Evolutionary conservation across 2,797 vertebrate species (phyloP).

Genomic region (Hemitrygon akajei): DNA sequence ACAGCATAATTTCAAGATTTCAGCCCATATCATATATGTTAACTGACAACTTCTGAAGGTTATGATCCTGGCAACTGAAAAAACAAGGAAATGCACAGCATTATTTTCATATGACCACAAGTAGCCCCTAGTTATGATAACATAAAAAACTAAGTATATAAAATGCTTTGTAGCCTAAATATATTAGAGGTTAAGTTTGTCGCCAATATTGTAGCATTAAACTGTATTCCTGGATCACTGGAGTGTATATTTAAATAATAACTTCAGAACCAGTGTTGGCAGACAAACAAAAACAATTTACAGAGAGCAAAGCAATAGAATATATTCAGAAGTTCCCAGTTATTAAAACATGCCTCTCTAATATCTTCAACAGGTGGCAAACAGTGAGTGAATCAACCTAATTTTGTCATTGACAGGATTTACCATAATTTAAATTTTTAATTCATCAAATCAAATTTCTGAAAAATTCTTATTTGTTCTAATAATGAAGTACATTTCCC

Average conservation of each 20-base stretch:
- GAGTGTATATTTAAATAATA: background rate
- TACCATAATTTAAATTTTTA: background rate
- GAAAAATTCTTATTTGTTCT: background rate
- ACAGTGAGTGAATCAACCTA: background rate
- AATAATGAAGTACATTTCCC: background rate
- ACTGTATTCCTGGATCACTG: background rate
- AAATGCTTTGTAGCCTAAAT: background rate
- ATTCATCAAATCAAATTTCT: background rate
- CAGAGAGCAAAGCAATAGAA: background rate
- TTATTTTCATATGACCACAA: background rate
- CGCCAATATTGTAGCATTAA: background rate
- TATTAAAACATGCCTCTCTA: background rate
- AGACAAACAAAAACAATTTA: background rate
- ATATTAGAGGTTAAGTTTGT: background rate
- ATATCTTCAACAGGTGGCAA: background rate
- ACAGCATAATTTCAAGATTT: background rate
- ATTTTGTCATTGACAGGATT: background rate
- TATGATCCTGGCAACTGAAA: background rate
- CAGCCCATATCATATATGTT: background rate
- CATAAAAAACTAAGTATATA: background rate
- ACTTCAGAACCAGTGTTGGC: background rate
- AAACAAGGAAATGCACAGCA: background rate
- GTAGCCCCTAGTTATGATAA: background rate
- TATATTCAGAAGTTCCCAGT: background rate
- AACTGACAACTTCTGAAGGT: background rate